Evolutionary conservation across 35 echinoderm and acorn worm genomes (phyloP).

Genomic region (Lytechinus variegatus): DNA sequence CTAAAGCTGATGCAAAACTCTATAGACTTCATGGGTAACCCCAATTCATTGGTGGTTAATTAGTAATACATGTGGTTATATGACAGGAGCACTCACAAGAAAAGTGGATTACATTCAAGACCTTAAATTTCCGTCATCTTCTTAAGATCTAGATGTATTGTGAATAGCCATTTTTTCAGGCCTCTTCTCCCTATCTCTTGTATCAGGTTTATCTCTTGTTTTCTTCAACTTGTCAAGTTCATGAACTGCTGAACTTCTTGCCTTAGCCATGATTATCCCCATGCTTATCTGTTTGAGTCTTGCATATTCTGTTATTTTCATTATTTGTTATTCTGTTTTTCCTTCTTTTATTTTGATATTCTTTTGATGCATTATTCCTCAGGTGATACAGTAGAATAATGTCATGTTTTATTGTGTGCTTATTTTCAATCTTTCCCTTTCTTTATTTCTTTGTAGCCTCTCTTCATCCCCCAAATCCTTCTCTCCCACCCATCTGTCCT

Average conservation of each 20-base stretch:
- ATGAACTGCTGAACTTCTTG: too few relatives aligned
- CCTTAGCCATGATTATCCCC: too few relatives aligned
- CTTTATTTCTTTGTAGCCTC: background rate
- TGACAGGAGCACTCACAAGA: background rate
- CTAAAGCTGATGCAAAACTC: background rate
- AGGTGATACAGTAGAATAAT: too few relatives aligned
- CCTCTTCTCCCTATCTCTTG: too few relatives aligned
- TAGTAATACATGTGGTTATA: background rate
- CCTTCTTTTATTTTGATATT: too few relatives aligned
- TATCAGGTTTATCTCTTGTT: too few relatives aligned
- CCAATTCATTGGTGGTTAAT: background rate
- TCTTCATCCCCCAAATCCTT: background rate
- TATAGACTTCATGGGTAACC: background rate
- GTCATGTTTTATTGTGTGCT: too few relatives aligned
- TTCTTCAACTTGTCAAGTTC: too few relatives aligned
- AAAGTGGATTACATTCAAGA: background rate
- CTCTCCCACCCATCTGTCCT: background rate
- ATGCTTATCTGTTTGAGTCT: too few relatives aligned
- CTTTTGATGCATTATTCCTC: too few relatives aligned
- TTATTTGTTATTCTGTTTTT: too few relatives aligned
- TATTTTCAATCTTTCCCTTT: background rate
- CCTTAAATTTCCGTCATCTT: background rate
- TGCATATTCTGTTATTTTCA: too few relatives aligned
- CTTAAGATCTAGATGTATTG: background rate
- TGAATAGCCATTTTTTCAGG: background rate